A percentile compares a stretch with the other conserved stretches of the same genome.
phyloP scores from a whole-genome alignment of 1,140 invertebrate species.

The Steinernema feltiae region DNA sequence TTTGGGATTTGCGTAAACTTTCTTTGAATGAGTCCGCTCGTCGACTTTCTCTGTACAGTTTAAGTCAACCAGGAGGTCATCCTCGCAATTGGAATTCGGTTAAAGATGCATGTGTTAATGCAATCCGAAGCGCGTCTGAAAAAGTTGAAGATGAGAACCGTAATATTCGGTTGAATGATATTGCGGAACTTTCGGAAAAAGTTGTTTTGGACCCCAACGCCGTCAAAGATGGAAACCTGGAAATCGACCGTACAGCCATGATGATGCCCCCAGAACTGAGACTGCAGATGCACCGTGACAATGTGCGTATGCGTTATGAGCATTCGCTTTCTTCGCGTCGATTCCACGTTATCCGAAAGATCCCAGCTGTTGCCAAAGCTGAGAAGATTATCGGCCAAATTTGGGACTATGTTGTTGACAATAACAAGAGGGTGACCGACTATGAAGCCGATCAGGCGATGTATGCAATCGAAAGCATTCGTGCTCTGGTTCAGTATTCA shows the following conservation, averaged over 20 bases:
- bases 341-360: neutral
- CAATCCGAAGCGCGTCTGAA: neutral
- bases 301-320: neutral
- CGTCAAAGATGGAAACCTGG: neutral
- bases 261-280: neutral
- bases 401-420: neutral
- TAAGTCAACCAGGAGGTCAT: neutral
- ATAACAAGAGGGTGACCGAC: neutral
- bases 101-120: neutral
- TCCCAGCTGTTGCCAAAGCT: neutral
- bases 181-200: neutral
- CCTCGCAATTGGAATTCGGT: neutral
- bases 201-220: neutral
- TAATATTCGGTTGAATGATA: neutral
- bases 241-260: neutral
- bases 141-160: neutral
- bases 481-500: constrained; percentile 20
- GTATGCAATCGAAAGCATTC: neutral
- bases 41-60: neutral
- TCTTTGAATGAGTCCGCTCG: neutral
- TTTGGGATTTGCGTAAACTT: neutral
- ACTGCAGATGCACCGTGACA: neutral
- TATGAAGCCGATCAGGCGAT: neutral
- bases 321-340: neutral
- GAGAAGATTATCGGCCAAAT: neutral